Evolutionary conservation across 2,797 vertebrate species (phyloP), one percentile per base, ranked within the genome.

Genomic region (Cyprinodon diabolis): DNA sequence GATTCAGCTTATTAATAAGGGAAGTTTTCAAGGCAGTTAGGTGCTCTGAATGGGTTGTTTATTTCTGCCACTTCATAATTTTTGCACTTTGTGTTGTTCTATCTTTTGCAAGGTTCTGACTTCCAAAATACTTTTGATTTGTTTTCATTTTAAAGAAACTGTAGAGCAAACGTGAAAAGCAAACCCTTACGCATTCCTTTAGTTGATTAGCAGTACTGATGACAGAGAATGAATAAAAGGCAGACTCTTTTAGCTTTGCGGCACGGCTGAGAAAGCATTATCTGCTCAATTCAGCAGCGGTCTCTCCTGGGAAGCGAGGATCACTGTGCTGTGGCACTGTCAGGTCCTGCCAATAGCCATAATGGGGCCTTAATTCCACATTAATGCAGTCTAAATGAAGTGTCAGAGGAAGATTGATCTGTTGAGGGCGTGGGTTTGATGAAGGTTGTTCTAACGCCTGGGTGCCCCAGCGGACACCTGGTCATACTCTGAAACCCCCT

Each of bases 361-460:
- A 96, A 97, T 94, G 94, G 94, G 90, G 30, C 91, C 90, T 95
- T 96, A 97, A 98, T 96, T 96, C 97, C 95, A 96, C 96, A 96
- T 97, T 97, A 97, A 97, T 96, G 96, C 96, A 96, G 96, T 95
- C 95, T 96, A 97, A 97, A 97, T 98, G 96, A 97, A 96, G 96
- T 97, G 97, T 97, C 97, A 97, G 87, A 67, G 93, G 94, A 96
- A 96, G 97, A 97, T 97, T 96, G 96, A 97, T 97, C 94, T 95
- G 94, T 92, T 92, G 92, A 92, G 92, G 93, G 94, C 79, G 91
- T 93, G 94, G 94, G 90, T 91, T 91, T 95, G 95, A 96, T 96
- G 93, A 92, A 92, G 94, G 92, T 90, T 94, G 94, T 94, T 92
- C 90, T 94, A 90, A 76, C 93, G 94, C 96, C 94, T 90, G 89